Evolutionary conservation across 2,797 vertebrate species (phyloP).

Genomic region (Leptatherina wallacei): DNA sequence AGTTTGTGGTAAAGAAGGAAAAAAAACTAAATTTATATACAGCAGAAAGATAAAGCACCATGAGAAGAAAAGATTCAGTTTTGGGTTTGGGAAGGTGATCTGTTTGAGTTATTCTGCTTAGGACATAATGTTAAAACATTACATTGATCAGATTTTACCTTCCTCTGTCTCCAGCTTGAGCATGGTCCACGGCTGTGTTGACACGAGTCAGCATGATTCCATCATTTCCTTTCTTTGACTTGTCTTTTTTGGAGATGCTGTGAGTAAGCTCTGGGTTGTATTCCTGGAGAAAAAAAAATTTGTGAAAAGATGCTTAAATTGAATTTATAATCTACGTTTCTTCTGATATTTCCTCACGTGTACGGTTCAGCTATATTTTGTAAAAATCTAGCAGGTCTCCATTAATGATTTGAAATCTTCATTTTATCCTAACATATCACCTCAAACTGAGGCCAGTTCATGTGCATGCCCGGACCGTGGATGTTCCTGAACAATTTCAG

Average conservation of each 20-base stretch:
- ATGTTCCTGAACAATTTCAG: conserved; percentile 92
- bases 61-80: not conserved
- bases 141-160: conserved; percentile 80
- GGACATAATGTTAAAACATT: not conserved
- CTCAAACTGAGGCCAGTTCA: conserved; percentile 99
- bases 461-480: conserved; percentile 93
- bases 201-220: conserved; percentile 84
- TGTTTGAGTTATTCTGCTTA: not conserved
- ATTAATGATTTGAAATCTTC: not conserved
- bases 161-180: conserved; percentile 83
- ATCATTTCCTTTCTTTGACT: conserved; percentile 87
- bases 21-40: not conserved
- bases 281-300: conserved; percentile 80
- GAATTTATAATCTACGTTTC: not conserved
- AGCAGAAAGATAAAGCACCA: not conserved
- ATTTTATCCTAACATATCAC: conserved; percentile 66
- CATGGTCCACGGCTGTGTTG: conserved; percentile 73
- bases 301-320: not conserved
- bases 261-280: conserved; percentile 93
- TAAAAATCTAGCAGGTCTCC: not conserved
- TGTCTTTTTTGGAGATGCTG: conserved; percentile 89
- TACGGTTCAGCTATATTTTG: not conserved
- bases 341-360: not conserved
- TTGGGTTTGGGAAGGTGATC: not conserved
- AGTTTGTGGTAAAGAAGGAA: not conserved